Base-by-base conservation (phyloP, 2,113 vertebrate species). In the Thomomys bottae region DNA sequence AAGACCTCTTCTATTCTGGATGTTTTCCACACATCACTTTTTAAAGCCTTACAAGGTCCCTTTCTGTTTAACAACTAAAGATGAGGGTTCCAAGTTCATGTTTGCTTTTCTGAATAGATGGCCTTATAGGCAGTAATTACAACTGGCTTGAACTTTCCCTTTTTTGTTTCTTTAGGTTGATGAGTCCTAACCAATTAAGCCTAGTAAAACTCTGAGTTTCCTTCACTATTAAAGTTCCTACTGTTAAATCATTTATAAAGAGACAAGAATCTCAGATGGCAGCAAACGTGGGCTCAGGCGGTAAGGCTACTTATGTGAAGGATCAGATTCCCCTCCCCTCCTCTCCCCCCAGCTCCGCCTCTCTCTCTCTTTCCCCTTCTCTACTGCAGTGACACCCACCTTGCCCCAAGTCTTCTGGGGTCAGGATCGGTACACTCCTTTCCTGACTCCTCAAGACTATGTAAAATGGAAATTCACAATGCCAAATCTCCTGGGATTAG, bases 51-150 rank as follows among this genome's bases (percentile, higher is more conserved):
- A 77, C 73, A 89, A 79, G 34, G 42, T 75, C 71, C 63, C 73
- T 59, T 72, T 81, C 61, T 83, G 71, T 61, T 61, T 67, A 57
- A 87, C 23, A 61, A 49, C 1, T 85, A 9, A 86, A 83, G 45
- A 81, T 42, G 45, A 71, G 36, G 85, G 78, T 20, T 28, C 32
- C 18, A 78, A 40, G 34, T 84, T 88, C 66, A 49, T 57, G 38
- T 64, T 79, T 81, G 67, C 14, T 81, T 64, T 80, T 71, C 86
- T 36, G 95, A 91, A 75, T 81, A 76, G 64, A 92, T 71, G 21
- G 30, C 32, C n/a, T 71, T 38, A 86, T 1, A 86, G 70, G 3
- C 28, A 78, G 17, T 34, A 45, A 89, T 68, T 42, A 17, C 23
- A 63, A 57, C 61, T 83, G 71, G 8, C 36, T 57, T 67, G 42